phyloP scores from a whole-genome alignment of 1,140 invertebrate genomes.

The Drosophila tropicalis region DNA sequence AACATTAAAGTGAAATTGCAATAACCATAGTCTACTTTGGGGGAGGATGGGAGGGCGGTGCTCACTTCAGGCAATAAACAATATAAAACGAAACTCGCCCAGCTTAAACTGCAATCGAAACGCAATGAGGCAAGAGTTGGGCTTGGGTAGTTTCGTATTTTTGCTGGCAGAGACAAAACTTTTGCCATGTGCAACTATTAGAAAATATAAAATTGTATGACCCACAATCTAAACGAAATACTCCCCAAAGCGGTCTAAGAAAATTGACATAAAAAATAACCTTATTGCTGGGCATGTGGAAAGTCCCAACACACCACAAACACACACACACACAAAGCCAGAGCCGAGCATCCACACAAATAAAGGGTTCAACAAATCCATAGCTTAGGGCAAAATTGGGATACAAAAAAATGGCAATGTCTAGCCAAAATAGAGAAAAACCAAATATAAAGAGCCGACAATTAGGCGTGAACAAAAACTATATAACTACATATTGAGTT shows the following conservation, averaged over 20 bases:
- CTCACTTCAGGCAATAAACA: conserved; percentile 47
- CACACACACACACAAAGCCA: neutral
- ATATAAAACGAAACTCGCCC: conserved; percentile 62
- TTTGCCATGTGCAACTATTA: conserved; percentile 62
- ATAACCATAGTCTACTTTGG: conserved; percentile 7
- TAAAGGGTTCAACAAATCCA: conserved; percentile 10
- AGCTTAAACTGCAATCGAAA: conserved; percentile 65
- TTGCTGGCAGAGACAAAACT: conserved; percentile 11
- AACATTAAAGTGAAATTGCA: conserved; percentile 11
- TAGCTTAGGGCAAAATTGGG: neutral
- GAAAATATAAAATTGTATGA: conserved; percentile 40
- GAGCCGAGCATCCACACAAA: neutral
- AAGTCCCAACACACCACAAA: neutral
- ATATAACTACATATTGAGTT: neutral
- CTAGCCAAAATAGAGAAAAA: neutral
- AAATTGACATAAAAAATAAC: conserved; percentile 52
- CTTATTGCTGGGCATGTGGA: conserved; percentile 28
- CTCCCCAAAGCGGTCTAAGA: conserved; percentile 27
- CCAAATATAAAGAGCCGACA: neutral
- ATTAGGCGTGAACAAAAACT: neutral
- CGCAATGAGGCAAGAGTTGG: conserved; percentile 30
- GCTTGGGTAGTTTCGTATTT: neutral
- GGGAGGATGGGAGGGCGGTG: neutral
- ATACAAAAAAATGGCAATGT: neutral
- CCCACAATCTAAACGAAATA: conserved; percentile 30